These are phyloP conservation scores for Phaonia tiefii DNA, from an alignment of 2,888 invertebrate genomes.

Conservation along the genomic window DNA sequence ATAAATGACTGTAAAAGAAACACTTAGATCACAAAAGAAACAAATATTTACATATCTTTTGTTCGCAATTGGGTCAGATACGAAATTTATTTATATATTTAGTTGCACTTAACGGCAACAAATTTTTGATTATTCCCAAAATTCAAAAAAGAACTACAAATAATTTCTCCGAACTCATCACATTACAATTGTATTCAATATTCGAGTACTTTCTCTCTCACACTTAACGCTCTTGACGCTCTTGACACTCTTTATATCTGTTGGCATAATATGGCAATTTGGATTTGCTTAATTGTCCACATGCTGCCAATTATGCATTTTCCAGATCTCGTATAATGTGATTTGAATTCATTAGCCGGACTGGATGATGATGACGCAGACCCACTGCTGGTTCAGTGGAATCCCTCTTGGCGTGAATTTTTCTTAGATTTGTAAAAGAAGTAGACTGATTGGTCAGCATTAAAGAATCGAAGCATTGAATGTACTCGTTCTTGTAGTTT, in stretches of 20 bases:
- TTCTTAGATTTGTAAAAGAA: too few species aligned
- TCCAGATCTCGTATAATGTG: neutral
- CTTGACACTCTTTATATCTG: neutral
- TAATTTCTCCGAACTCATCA: neutral
- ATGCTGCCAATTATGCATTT: slow-evolving; percentile 11
- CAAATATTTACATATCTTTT: too few species aligned
- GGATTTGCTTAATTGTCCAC: neutral
- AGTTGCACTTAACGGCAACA: neutral
- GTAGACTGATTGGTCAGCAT: too few species aligned
- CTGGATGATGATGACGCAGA: too few species aligned
- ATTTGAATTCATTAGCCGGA: too few species aligned
- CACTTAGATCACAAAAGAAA: neutral
- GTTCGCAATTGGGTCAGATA: neutral
- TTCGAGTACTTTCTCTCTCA: neutral
- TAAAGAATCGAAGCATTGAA: too few species aligned
- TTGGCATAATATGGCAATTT: neutral
- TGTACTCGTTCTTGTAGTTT: too few species aligned
- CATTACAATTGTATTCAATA: too few species aligned
- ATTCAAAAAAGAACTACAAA: neutral
- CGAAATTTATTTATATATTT: too few species aligned
- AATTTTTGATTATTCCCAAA: neutral
- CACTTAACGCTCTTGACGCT: neutral
- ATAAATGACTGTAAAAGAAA: slow-evolving; percentile 9
- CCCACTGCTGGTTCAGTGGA: too few species aligned
- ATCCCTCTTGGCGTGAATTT: too few species aligned